Evolutionary conservation across 1,140 invertebrate species (phyloP).

Genomic region (Glomeris maerens): DNA sequence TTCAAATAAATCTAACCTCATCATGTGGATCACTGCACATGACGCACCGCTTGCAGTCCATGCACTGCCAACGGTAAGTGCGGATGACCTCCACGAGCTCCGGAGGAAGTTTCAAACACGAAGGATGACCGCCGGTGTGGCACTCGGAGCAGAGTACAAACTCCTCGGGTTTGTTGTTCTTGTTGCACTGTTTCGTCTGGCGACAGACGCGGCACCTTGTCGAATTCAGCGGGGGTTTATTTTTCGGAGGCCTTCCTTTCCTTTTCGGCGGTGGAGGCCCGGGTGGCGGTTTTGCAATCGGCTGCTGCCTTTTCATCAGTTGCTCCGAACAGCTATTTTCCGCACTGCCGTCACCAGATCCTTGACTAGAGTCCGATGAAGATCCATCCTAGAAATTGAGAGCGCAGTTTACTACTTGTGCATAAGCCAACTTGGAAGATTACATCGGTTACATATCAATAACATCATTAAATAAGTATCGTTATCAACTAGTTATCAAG

Average conservation of each 20-base stretch:
- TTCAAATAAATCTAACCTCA: conserved; percentile 31
- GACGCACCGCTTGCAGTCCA: conserved; percentile 82
- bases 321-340: conserved; percentile 9
- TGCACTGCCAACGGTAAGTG: conserved; percentile 85
- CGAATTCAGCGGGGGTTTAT: neutral
- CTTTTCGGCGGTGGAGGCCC: conserved; percentile 6
- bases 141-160: conserved; percentile 27
- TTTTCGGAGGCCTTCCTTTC: conserved; percentile 8
- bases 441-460: conserved; percentile 32
- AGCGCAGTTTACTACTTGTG: neutral
- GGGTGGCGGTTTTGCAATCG: too few species aligned
- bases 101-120: conserved; percentile 64
- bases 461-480: conserved; percentile 7
- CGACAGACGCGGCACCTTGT: conserved; percentile 22
- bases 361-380: conserved; percentile 9
- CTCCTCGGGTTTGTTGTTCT: conserved; percentile 17
- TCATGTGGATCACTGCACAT: conserved; percentile 69
- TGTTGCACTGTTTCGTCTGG: conserved; percentile 10
- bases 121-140: conserved; percentile 48
- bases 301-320: too few species aligned
- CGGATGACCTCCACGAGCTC: conserved; percentile 68
- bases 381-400: neutral
- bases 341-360: conserved; percentile 5
- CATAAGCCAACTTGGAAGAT: conserved; percentile 16
- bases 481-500: conserved; percentile 6